These are phyloP conservation scores for Heliornis fulica DNA, from an alignment of 2,113 vertebrate species.

Conservation along the genomic window DNA sequence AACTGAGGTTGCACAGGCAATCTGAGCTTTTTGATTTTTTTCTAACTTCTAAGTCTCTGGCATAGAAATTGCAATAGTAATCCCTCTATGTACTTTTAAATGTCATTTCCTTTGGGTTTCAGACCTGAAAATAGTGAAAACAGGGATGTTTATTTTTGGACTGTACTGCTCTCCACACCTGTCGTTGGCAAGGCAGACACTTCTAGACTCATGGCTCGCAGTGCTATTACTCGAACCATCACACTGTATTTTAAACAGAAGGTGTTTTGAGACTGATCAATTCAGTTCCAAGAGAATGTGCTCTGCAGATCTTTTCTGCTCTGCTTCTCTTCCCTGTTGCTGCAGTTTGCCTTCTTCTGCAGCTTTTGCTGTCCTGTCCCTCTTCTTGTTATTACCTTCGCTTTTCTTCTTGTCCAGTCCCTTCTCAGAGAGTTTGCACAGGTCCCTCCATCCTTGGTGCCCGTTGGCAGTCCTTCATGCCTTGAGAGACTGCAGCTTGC, in stretches of 20 bases:
- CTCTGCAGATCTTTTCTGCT: not conserved
- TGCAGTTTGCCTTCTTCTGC: not conserved
- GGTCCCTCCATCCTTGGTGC: not conserved
- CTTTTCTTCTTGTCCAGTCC: not conserved
- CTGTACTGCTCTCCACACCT: not conserved
- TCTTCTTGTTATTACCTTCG: not conserved
- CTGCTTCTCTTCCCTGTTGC: not conserved
- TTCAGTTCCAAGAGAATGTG: not conserved
- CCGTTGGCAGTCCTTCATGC: accelerated
- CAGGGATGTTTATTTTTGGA: not conserved
- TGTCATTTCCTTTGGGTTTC: not conserved
- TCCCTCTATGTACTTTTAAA: not conserved
- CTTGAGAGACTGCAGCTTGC: not conserved
- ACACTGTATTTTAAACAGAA: not conserved
- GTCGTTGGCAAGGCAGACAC: not conserved
- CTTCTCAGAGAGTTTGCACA: not conserved
- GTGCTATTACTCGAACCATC: not conserved
- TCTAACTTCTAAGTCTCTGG: not conserved
- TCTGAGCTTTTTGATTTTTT: not conserved
- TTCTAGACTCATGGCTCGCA: not conserved
- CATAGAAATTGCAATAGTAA: not conserved
- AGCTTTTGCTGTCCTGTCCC: not conserved
- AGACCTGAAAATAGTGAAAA: not conserved
- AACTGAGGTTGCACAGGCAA: not conserved
- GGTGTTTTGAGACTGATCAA: not conserved